Percentiles rank a stretch among this genome's conserved stretches.
Evolutionary conservation across 1,140 invertebrate species (phyloP).

Genomic region (Drosophila busckii): DNA sequence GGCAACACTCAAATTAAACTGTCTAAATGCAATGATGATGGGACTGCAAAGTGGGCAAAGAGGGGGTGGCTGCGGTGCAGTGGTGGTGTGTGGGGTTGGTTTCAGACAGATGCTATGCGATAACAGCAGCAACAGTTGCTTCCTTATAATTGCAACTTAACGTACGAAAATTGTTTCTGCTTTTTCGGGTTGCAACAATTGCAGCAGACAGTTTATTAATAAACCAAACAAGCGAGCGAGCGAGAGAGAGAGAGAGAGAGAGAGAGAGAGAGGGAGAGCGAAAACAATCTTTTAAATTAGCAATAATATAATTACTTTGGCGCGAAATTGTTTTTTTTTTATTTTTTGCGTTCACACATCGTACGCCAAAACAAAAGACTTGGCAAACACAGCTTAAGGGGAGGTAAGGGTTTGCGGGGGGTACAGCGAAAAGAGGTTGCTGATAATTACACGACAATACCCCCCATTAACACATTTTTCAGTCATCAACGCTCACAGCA

Average conservation of each 20-base stretch:
- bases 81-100: neutral
- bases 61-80: too few relatives aligned
- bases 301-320: slow-evolving; percentile 75
- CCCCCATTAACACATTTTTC: slow-evolving; percentile 76
- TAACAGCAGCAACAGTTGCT: slow-evolving; percentile 40
- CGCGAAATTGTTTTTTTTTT: slow-evolving; percentile 64
- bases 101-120: slow-evolving; percentile 42
- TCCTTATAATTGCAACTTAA: slow-evolving; percentile 30
- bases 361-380: slow-evolving; percentile 43
- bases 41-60: slow-evolving; percentile 11
- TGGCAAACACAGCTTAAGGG: slow-evolving; percentile 31
- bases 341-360: slow-evolving; percentile 62
- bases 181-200: slow-evolving; percentile 14
- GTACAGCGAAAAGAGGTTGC: neutral
- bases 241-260: neutral
- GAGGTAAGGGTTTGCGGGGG: slow-evolving; percentile 3
- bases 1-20: slow-evolving; percentile 69
- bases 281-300: slow-evolving; percentile 57
- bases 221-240: slow-evolving; percentile 4
- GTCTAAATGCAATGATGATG: slow-evolving; percentile 39
- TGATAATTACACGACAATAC: slow-evolving; percentile 76
- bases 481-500: slow-evolving; percentile 58
- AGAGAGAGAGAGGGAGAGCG: neutral
- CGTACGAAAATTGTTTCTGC: too few relatives aligned
- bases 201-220: slow-evolving; percentile 21